Conservation (phyloP, 2,113 vertebrate genomes). For the Elgaria multicarinata region DNA sequence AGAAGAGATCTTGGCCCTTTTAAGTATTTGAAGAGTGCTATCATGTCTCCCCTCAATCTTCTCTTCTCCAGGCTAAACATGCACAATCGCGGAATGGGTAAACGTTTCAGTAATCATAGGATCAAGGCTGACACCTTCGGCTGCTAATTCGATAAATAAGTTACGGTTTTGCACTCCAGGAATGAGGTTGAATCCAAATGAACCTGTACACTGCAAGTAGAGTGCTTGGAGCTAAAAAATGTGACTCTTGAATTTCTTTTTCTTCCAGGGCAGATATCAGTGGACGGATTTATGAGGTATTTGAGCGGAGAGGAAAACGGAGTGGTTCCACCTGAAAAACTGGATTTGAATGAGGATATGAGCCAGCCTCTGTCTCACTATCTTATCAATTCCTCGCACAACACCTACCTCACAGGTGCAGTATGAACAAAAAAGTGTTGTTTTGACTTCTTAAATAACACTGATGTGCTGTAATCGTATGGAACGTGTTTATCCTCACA, state of each 20-base stretch:
- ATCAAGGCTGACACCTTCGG: not conserved
- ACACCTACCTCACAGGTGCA: constrained; percentile 98
- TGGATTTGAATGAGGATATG: constrained; percentile 99
- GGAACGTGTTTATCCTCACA: not conserved
- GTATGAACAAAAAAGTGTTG: not conserved
- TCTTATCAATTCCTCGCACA: constrained; percentile 99
- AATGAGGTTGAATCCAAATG: not conserved
- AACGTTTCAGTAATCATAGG: not conserved
- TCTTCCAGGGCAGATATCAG: constrained; percentile 92
- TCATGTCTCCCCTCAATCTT: no score
- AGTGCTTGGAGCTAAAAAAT: constrained; percentile 19
- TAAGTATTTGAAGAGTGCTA: no score
- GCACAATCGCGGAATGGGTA: not conserved
- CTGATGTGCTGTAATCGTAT: not conserved
- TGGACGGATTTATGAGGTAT: constrained; percentile 94
- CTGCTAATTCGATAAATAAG: not conserved
- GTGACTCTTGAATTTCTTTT: constrained; percentile 46
- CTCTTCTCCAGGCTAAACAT: no score
- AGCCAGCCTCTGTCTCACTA: constrained; percentile 95
- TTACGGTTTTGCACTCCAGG: not conserved
- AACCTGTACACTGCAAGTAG: fast-evolving
- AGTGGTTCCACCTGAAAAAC: constrained; percentile 95
- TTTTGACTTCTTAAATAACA: not conserved
- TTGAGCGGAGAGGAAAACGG: constrained; percentile 95
- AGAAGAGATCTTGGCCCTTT: no score